Base-by-base conservation (phyloP, 92 coral and sea anemone species). In the Nematostella vectensis region DNA sequence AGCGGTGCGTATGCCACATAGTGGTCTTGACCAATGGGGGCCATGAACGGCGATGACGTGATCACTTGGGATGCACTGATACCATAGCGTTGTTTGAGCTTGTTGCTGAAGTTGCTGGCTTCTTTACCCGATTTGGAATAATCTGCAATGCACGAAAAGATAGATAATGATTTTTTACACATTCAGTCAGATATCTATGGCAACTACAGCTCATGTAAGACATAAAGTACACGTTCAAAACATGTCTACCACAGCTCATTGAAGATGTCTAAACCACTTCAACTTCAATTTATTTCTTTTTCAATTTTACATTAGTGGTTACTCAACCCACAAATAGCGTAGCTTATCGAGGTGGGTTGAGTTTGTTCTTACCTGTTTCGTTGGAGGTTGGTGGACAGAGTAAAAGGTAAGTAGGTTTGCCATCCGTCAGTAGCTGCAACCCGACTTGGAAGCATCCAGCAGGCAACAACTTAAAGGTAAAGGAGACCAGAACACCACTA, bases 21-120 rank as follows among this genome's bases (percentile, higher is more conserved):
- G 43, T 81, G 98, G 29, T 91, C 96, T 47, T 65, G 72, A 49
- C 98, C 93, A 68, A 91, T 83, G 10, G 95, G 88, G 25, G 94
- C 79, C 43, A 57, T 66, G 79, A 86, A 82, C 27, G 47, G 63
- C 29, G 86, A 76, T 48, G 93, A 81, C 58, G 64, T 62, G 33
- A 81, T 51, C 33, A 63, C 53, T 11, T 59, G 36, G 16, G 98
- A 91, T 65, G 73, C 62, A 19, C 59, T 57, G 13, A 82, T 55
- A 0, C 98, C 98, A 54, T 82, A 91, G 36, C 80, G 80, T n/a
- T 88, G 75, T 44, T 81, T 28, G 49, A 86, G 52, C 61, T 61
- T 61, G 25, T 60, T 56, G 37, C 64, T 75, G 13, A 86, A 57
- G 29, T 58, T 65, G 27, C 68, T 31, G 27, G 69, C 74, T 15